Percentiles rank a stretch among this genome's conserved stretches.
phyloP scores from a whole-genome alignment of 1,140 invertebrate species.

The Rhizoglyphus robini region DNA sequence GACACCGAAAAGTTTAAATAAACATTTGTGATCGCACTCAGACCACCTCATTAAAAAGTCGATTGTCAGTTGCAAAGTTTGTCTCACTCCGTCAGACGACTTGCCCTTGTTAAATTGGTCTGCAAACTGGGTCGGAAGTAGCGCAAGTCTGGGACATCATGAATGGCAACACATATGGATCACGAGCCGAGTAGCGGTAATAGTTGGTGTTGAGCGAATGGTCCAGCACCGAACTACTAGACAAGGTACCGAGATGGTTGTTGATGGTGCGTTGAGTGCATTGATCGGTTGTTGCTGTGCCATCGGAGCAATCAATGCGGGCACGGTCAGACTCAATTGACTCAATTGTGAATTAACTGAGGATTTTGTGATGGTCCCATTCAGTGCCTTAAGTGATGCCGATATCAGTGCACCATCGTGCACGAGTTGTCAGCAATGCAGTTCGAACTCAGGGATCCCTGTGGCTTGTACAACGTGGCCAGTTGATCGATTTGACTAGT shows the following conservation, averaged over 20 bases:
- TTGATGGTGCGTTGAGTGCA: background rate
- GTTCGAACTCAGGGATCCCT: background rate
- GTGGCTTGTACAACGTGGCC: background rate
- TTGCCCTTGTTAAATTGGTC: background rate
- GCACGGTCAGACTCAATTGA: background rate
- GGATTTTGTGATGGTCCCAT: background rate
- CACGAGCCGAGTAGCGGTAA: slow-evolving; percentile 6
- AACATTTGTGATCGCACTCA: too few relatives aligned
- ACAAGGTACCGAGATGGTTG: background rate
- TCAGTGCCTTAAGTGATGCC: background rate
- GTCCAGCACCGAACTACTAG: too few relatives aligned
- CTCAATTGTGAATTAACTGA: background rate
- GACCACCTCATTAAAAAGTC: too few relatives aligned
- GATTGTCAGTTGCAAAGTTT: too few relatives aligned
- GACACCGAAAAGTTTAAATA: too few relatives aligned
- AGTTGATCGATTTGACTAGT: background rate
- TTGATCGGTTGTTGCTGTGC: background rate
- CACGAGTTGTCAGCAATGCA: background rate
- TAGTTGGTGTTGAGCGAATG: background rate
- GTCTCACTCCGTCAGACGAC: too few relatives aligned
- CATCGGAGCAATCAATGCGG: background rate
- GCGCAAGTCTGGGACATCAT: background rate
- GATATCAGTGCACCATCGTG: background rate
- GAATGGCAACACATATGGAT: background rate
- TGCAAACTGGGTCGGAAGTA: background rate